Conservation (phyloP, 2,113 vertebrate genomes). For the Todiramphus chloris region DNA sequence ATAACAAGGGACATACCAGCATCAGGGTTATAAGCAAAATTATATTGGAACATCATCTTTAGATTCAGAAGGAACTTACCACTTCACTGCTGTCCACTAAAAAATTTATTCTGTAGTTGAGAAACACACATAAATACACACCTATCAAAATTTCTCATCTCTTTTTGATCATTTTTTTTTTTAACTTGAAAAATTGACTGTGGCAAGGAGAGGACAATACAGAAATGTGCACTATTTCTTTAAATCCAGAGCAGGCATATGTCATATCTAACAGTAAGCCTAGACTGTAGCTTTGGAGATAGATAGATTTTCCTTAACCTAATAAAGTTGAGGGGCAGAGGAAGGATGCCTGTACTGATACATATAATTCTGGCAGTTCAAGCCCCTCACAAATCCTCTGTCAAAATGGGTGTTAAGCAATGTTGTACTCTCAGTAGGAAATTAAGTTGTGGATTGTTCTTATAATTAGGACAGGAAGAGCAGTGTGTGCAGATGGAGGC, state of each 20-base stretch:
- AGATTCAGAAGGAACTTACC: background rate
- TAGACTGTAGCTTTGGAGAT: background rate
- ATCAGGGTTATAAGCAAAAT: background rate
- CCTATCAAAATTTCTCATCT: background rate
- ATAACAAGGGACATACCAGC: background rate
- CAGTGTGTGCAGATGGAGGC: background rate
- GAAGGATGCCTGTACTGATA: background rate
- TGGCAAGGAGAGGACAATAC: background rate
- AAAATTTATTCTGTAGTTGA: background rate
- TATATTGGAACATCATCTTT: background rate
- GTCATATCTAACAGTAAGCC: background rate
- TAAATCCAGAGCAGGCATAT: background rate
- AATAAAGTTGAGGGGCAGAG: background rate
- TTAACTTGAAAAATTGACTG: background rate
- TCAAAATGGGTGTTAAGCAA: conserved; percentile 2
- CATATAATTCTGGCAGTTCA: background rate
- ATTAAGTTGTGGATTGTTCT: background rate
- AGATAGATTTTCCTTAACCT: background rate
- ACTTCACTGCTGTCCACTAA: background rate
- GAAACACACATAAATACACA: background rate
- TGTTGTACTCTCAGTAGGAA: background rate
- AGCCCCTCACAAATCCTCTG: background rate
- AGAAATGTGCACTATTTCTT: background rate
- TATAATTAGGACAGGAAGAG: background rate
- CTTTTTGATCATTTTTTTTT: background rate